These are phyloP conservation scores for Gastrophryne carolinensis DNA, from an alignment of 2,797 vertebrate genomes.

Conservation along the genomic window DNA sequence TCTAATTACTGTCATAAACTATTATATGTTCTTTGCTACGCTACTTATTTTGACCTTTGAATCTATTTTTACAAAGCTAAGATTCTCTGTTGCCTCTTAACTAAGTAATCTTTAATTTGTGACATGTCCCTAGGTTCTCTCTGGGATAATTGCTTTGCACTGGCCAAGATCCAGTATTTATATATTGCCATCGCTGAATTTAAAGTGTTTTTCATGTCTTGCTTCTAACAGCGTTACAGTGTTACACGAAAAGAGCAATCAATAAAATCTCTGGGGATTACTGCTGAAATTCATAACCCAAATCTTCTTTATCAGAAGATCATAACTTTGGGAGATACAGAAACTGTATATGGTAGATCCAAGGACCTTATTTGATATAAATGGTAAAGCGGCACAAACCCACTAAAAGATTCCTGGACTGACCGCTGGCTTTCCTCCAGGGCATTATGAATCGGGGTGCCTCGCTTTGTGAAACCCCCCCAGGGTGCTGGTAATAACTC, in stretches of 20 bases:
- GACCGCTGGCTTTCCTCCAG: no score
- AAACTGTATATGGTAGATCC: neutral
- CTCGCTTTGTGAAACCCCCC: no score
- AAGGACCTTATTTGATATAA: no score
- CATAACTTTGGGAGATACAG: neutral
- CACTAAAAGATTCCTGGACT: no score
- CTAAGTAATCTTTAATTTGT: conserved; percentile 36
- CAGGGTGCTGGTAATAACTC: no score
- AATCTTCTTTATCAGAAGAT: neutral
- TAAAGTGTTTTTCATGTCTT: neutral
- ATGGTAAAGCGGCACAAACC: no score
- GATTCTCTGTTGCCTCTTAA: neutral
- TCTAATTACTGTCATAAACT: neutral
- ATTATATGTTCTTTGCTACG: neutral
- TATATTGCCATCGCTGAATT: neutral
- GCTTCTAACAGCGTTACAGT: neutral
- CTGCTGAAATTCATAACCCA: neutral
- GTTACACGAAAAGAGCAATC: neutral
- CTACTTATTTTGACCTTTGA: conserved; percentile 12
- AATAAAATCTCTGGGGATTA: neutral
- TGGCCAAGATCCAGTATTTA: conserved; percentile 17
- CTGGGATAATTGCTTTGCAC: conserved; percentile 19
- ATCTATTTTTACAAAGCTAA: neutral
- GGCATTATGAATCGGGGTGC: no score
- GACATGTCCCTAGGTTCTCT: neutral